phyloP scores from a whole-genome alignment of 2,888 invertebrate species.

The Mythimna impura region DNA sequence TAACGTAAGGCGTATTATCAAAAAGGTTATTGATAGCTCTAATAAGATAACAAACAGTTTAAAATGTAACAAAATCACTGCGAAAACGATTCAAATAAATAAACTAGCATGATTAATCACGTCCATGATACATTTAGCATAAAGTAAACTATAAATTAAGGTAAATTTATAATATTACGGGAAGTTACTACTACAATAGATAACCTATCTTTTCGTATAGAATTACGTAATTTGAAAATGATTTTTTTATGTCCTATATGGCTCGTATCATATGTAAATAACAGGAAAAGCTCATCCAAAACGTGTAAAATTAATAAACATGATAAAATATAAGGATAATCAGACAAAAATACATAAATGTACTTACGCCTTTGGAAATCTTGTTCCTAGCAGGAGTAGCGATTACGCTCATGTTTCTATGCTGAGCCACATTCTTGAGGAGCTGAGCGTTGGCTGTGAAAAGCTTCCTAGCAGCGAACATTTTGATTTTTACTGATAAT shows the following conservation, averaged over 20 bases:
- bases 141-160: no score
- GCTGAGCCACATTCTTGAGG: constrained; percentile 79
- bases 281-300: not conserved
- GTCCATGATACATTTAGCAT: not conserved
- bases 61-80: not conserved
- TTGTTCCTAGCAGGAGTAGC: constrained; percentile 79
- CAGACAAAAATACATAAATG: constrained; percentile 3
- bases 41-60: constrained; percentile 4
- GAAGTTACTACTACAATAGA: constrained; percentile 6
- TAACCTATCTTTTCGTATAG: constrained; percentile 59
- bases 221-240: constrained; percentile 70
- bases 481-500: constrained; percentile 69
- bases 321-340: not conserved
- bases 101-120: not conserved
- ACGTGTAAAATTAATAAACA: not conserved
- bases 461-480: constrained; percentile 81
- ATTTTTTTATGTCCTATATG: not conserved
- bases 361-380: constrained; percentile 80
- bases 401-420: constrained; percentile 82
- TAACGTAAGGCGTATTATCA: not conserved
- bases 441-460: constrained; percentile 77
- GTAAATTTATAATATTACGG: not conserved
- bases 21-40: no score
- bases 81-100: not conserved
- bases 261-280: not conserved